Evolutionary conservation across 2,888 invertebrate species (phyloP), one percentile per base, ranked within the genome.

Genomic region (Thera britannica): DNA sequence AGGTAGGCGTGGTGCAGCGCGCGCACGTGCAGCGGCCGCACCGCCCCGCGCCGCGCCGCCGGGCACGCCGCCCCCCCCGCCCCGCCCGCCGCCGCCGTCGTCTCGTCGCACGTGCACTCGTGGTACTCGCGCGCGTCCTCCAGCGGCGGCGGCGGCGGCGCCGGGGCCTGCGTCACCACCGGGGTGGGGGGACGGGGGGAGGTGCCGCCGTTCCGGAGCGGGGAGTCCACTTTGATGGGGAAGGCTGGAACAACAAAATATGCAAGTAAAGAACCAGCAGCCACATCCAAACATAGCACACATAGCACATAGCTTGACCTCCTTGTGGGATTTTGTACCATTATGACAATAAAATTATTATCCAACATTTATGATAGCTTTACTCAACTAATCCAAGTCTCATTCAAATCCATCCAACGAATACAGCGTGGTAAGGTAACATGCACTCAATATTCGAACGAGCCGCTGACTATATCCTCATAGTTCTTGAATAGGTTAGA

Each of bases 1-100:
- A 95, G 86, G 72, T 83, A 89, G 52, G 87, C 89, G 82, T 95
- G 88, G 83, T 95, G 95, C 65, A 95, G 86, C 65, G 93, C 90
- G 70, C 90, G 88, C 66, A 96, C 93, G 80, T 87, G 94, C 75
- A 77, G 87, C 86, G 85, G 95, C 89, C 79, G 91, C 89, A 76
- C 94, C 77, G 73, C 85, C 79, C 66, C 79, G 71, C 74, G 80
- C 78, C 74, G 74, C 73, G 83, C 94, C 75, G 86, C 95, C 74
- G 83, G 94, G 78, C 82, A 92, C 73, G 62, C 23, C 46, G 49
- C 94, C 84, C 77, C 75, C 23, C 48, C 75, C 2, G 70, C 72
- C 38, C 75, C 77, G 78, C 74, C 74, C 72, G 83, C 94, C 75
- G 86, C 95, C 74, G 83, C 84, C 23, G 49, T 75, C 2, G 71